These are phyloP conservation scores for Cryptocephalus primarius DNA, from an alignment of 2,888 invertebrate genomes.

Conservation along the genomic window DNA sequence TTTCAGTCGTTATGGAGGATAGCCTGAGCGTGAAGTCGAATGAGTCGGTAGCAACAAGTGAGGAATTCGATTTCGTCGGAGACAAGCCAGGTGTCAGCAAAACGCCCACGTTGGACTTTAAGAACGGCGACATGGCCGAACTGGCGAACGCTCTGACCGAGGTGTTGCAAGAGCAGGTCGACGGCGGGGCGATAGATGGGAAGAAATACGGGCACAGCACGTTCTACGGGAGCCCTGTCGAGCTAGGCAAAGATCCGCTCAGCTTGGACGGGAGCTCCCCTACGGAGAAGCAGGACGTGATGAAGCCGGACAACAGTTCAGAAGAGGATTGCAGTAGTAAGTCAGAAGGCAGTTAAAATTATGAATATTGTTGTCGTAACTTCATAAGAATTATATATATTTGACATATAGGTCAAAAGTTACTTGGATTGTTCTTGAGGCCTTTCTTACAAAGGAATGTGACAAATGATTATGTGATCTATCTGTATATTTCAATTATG, in stretches of 20 bases:
- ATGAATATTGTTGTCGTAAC: background rate
- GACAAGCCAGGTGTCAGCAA: conserved; percentile 39
- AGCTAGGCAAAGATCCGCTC: conserved; percentile 29
- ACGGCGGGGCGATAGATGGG: conserved; percentile 16
- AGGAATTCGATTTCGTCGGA: conserved; percentile 59
- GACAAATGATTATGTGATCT: no score
- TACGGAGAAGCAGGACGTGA: conserved; percentile 63
- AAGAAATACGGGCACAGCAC: conserved; percentile 42
- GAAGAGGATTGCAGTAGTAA: conserved; percentile 46
- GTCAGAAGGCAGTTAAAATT: conserved; percentile 5
- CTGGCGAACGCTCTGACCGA: conserved; percentile 50
- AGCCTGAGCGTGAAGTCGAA: conserved; percentile 56
- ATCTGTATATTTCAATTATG: no score
- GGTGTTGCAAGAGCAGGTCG: conserved; percentile 34
- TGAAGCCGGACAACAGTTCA: conserved; percentile 68
- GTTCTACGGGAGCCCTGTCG: conserved; percentile 38
- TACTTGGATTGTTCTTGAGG: no score
- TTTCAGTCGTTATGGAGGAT: conserved; percentile 48
- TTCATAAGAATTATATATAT: no score
- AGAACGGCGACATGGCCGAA: conserved; percentile 52
- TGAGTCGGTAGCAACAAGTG: conserved; percentile 58
- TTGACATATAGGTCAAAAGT: no score
- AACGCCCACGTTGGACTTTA: conserved; percentile 49
- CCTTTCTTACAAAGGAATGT: no score
- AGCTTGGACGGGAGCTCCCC: conserved; percentile 28